A percentile compares a stretch with the other conserved stretches of the same genome.
These are phyloP conservation scores for Alligator sinensis DNA, from an alignment of 2,113 vertebrate genomes.

Conservation along the genomic window DNA sequence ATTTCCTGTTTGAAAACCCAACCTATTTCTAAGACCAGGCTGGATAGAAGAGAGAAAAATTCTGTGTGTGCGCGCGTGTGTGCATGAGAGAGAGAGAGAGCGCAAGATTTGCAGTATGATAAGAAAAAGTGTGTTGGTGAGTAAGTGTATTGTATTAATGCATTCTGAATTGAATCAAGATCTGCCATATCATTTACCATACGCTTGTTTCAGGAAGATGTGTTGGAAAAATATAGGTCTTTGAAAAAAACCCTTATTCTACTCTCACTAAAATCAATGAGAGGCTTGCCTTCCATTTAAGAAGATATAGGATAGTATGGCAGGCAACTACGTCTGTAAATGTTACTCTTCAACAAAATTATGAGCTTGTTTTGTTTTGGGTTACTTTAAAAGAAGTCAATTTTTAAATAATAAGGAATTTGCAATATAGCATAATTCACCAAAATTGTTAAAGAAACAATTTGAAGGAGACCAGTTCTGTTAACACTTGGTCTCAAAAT, in stretches of 20 bases:
- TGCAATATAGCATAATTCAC: neutral
- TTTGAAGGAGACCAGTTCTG: conserved; percentile 5
- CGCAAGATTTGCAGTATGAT: neutral
- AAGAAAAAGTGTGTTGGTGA: neutral
- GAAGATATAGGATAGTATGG: neutral
- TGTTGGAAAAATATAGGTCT: neutral
- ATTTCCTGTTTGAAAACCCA: conserved; percentile 29
- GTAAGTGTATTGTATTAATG: neutral
- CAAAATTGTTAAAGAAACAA: conserved; percentile 33
- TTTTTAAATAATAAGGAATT: conserved; percentile 41
- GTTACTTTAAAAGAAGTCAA: neutral
- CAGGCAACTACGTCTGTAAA: neutral
- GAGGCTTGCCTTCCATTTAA: neutral
- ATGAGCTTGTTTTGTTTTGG: neutral
- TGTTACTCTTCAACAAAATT: conserved; percentile 5
- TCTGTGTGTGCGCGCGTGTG: neutral
- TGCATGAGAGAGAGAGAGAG: neutral
- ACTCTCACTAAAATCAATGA: neutral
- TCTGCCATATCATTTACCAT: neutral
- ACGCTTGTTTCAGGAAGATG: neutral
- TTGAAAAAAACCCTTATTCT: neutral
- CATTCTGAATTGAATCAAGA: neutral
- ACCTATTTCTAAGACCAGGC: neutral
- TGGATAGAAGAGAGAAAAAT: neutral
- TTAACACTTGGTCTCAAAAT: conserved; percentile 29